These are phyloP conservation scores for Silurus meridionalis DNA, from an alignment of 2,113 vertebrate species.

Conservation along the genomic window DNA sequence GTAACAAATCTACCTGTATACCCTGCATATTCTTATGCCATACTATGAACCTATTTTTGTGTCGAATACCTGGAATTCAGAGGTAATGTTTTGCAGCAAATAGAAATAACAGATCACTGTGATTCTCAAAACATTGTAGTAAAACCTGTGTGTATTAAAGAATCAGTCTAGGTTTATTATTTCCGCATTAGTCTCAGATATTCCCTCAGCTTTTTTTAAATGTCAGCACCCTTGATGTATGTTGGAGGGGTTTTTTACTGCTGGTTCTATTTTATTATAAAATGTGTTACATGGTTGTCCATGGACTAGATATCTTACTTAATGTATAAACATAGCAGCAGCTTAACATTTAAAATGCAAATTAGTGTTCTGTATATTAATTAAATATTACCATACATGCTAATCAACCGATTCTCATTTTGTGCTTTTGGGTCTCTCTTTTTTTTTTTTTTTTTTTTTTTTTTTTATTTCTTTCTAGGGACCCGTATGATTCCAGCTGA, in stretches of 20 bases:
- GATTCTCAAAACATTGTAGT: neutral
- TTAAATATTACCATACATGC: too few relatives aligned
- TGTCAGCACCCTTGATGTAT: too few relatives aligned
- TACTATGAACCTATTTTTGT: neutral
- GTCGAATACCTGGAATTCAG: neutral
- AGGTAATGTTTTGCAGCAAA: neutral
- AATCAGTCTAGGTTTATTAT: too few relatives aligned
- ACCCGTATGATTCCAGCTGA: constrained; percentile 96
- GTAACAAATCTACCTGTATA: neutral
- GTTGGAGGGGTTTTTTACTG: too few relatives aligned
- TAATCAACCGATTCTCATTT: neutral
- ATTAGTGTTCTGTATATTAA: too few relatives aligned
- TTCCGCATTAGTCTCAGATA: neutral
- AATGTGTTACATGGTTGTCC: neutral
- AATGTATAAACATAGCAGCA: too few relatives aligned
- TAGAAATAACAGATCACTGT: neutral
- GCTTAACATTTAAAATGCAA: too few relatives aligned
- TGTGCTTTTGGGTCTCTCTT: neutral
- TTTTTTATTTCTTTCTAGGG: constrained; percentile 67
- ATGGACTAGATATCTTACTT: too few relatives aligned
- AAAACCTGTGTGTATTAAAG: neutral
- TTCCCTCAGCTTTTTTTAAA: neutral
- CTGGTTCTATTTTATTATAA: too few relatives aligned
- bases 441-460: neutral
- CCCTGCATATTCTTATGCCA: neutral